Base-by-base conservation (phyloP, 1,140 invertebrate species). In the Bilobella aurantiaca region DNA sequence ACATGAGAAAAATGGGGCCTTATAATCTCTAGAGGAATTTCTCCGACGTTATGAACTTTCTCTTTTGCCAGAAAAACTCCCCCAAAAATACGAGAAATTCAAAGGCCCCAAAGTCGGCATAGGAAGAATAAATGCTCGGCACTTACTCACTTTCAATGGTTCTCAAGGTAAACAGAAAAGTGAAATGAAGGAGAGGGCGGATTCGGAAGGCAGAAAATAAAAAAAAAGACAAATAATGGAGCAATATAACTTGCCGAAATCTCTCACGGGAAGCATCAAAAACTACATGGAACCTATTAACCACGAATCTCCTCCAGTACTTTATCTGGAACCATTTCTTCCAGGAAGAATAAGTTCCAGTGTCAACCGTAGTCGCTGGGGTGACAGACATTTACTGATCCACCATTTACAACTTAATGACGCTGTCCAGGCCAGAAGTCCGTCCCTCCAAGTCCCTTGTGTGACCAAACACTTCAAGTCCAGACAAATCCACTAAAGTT, bases 271-370 rank as follows among this genome's bases (percentile, higher is more conserved):
- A 61, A 64, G 53, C 59, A 70, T 65, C 63, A 66, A 65, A 53
- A 63, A 64, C 64, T 67, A 70, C 69, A 63, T 68, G 67, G 34
- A 66, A 63, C 58, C 69, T 70, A 70, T 68, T 68, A 68, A 68
- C 66, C 64, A 57, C 46, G 58, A 64, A 67, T 67, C 65, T 67
- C 64, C 59, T 59, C 29, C 46, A 67, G 31, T 63, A 23, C 68
- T 46, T 62, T 57, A n/a, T 32, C 57, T 64, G 56, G 37, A 47
- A 42, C 57, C 23, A 67, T 30, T 56, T 63, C 63, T 31, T 69
- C 62, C 53, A 53, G 47, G n/a, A n/a, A n/a, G n/a, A n/a, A n/a
- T n/a, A n/a, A n/a, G n/a, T n/a, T n/a, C n/a, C n/a, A 62, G 61
- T 63, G 49, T 63, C 65, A 66, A 66, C 47, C 25, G 14, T 5